Percentiles rank a stretch among this genome's conserved stretches.
Conservation (phyloP, 2,797 vertebrate species). For the Ispidina picta region DNA sequence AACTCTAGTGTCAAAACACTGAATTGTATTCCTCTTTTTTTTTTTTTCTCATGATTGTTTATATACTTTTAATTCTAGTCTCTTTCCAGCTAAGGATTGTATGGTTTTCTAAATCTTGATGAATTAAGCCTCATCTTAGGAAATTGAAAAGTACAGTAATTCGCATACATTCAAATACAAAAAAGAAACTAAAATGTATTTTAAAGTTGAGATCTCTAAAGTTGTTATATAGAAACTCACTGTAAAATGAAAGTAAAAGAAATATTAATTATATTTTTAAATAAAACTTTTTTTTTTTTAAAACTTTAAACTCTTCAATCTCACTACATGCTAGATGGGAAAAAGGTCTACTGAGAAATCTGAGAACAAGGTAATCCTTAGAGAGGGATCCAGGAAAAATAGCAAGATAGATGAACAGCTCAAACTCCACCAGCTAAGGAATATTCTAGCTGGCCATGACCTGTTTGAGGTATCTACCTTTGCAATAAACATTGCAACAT, state of each 20-base stretch:
- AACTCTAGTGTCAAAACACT: not conserved
- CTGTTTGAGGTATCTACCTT: not conserved
- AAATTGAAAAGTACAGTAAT: slow-evolving; percentile 32
- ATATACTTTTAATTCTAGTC: not conserved
- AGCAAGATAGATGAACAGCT: not conserved
- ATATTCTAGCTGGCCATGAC: slow-evolving; percentile 3
- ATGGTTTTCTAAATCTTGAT: not conserved
- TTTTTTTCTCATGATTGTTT: not conserved
- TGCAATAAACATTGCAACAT: slow-evolving; percentile 11
- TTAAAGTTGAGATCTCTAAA: not conserved
- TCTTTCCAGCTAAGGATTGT: not conserved
- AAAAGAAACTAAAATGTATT: slow-evolving; percentile 37
- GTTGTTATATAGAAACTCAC: not conserved
- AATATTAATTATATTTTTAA: not conserved
- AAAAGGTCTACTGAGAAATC: not conserved
- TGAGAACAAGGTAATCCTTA: not conserved
- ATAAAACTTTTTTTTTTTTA: not conserved
- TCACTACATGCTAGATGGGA: not conserved
- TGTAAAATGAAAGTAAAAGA: not conserved
- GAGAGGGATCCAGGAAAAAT: not conserved
- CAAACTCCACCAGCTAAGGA: not conserved
- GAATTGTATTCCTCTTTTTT: not conserved
- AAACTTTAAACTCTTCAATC: not conserved
- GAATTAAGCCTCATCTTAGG: not conserved
- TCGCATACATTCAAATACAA: not conserved